Evolutionary conservation across 2,797 vertebrate species (phyloP).

Genomic region (Petrocephalus sullivani): DNA sequence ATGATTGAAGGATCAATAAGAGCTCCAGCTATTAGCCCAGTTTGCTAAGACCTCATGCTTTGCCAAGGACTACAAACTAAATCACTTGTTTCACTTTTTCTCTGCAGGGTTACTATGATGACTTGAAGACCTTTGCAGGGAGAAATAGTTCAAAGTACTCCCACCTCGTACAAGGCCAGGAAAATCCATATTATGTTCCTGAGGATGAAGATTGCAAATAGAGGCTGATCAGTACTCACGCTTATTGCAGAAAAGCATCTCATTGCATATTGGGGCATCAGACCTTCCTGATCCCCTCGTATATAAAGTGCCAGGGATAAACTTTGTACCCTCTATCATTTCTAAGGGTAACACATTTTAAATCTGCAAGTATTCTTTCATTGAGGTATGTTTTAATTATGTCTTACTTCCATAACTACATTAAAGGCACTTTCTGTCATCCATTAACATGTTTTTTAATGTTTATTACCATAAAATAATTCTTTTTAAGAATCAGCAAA

Average conservation of each 20-base stretch:
- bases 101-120: slow-evolving; percentile 59
- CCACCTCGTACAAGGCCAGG: slow-evolving; percentile 65
- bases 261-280: neutral
- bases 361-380: neutral
- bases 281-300: neutral
- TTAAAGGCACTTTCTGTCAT: neutral
- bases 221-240: neutral
- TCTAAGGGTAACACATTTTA: neutral
- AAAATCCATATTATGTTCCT: slow-evolving; percentile 67
- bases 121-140: slow-evolving; percentile 63
- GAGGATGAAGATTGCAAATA: slow-evolving; percentile 40
- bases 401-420: neutral
- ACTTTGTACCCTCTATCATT: neutral
- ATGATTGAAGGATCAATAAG: neutral
- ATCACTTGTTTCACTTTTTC: slow-evolving; percentile 24
- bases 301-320: neutral
- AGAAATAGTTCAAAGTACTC: slow-evolving; percentile 60
- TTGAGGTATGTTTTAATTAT: neutral
- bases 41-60: neutral
- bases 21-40: neutral
- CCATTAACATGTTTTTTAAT: neutral
- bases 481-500: neutral
- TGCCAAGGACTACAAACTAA: neutral
- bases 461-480: neutral
- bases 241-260: neutral